phyloP scores from a whole-genome alignment of 2,797 vertebrate species.

The Dendrocincla tyrannina region DNA sequence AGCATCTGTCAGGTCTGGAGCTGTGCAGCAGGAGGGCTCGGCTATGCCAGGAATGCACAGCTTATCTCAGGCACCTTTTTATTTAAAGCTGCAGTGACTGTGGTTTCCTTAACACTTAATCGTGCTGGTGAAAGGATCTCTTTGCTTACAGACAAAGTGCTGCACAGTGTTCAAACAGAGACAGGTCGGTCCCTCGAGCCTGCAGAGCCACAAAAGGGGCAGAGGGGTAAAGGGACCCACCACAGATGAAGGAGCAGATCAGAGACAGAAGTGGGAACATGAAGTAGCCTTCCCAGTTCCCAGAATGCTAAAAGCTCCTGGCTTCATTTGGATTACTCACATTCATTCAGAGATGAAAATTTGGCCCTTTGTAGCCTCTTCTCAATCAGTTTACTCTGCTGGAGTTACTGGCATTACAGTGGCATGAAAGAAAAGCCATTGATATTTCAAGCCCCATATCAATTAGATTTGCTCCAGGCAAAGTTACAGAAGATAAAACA shows the following conservation, averaged over 20 bases:
- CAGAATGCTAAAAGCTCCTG: neutral
- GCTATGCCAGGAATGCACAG: neutral
- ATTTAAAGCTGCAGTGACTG: neutral
- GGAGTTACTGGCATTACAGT: neutral
- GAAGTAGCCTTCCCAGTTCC: neutral
- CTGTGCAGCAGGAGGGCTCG: neutral
- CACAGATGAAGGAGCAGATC: neutral
- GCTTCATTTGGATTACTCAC: neutral
- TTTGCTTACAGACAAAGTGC: fast-evolving
- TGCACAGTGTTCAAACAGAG: fast-evolving
- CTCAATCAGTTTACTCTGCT: neutral
- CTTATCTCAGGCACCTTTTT: neutral
- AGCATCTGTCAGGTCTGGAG: slow-evolving; percentile 46
- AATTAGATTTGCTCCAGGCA: neutral
- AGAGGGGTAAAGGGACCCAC: neutral
- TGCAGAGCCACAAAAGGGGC: neutral
- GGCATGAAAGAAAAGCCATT: neutral
- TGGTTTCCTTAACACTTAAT: neutral
- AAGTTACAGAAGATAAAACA: neutral
- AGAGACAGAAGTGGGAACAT: neutral
- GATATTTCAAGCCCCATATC: neutral
- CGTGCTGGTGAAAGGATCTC: neutral
- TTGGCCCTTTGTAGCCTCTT: neutral
- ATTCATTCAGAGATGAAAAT: neutral
- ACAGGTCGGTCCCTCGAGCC: neutral